Conservation (phyloP, 2,888 invertebrate species). For the Suillia variegata region DNA sequence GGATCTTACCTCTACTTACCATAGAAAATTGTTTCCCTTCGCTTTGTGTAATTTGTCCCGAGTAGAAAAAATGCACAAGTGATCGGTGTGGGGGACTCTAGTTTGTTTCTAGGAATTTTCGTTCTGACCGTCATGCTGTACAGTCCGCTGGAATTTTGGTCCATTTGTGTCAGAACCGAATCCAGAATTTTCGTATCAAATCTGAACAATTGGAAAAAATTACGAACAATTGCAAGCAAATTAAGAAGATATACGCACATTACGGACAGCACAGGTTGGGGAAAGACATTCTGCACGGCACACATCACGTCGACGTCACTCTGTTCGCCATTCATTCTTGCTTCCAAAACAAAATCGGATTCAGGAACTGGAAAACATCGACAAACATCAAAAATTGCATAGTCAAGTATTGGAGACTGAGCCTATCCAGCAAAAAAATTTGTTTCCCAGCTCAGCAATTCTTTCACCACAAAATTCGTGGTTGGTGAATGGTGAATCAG, state of each 20-base stretch:
- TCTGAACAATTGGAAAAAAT: too few relatives aligned
- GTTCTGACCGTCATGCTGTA: slow-evolving; percentile 59
- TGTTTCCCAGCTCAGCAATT: too few relatives aligned
- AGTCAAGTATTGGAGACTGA: too few relatives aligned
- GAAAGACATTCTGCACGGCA: slow-evolving; percentile 59
- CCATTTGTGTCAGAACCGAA: slow-evolving; percentile 56
- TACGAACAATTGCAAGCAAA: too few relatives aligned
- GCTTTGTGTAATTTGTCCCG: slow-evolving; percentile 61
- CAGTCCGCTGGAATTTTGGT: slow-evolving; percentile 58
- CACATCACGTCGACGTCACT: slow-evolving; percentile 58
- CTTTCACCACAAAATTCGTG: neutral
- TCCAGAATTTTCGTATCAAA: slow-evolving; percentile 57
- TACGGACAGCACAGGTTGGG: slow-evolving; percentile 57
- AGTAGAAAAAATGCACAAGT: slow-evolving; percentile 61
- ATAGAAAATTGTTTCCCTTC: slow-evolving; percentile 62
- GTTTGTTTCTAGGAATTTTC: slow-evolving; percentile 58
- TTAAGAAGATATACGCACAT: too few relatives aligned
- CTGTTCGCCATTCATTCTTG: slow-evolving; percentile 56
- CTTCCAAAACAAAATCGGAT: slow-evolving; percentile 59
- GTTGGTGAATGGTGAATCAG: neutral
- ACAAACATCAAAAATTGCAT: too few relatives aligned
- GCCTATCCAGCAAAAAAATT: neutral
- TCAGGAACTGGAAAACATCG: slow-evolving; percentile 62
- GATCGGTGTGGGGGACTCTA: slow-evolving; percentile 62
- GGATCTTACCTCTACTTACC: slow-evolving; percentile 60